A percentile compares a stretch with the other conserved stretches of the same genome.
phyloP scores from a whole-genome alignment of 2,888 invertebrate species.

The Ommatoiulus sabulosus region DNA sequence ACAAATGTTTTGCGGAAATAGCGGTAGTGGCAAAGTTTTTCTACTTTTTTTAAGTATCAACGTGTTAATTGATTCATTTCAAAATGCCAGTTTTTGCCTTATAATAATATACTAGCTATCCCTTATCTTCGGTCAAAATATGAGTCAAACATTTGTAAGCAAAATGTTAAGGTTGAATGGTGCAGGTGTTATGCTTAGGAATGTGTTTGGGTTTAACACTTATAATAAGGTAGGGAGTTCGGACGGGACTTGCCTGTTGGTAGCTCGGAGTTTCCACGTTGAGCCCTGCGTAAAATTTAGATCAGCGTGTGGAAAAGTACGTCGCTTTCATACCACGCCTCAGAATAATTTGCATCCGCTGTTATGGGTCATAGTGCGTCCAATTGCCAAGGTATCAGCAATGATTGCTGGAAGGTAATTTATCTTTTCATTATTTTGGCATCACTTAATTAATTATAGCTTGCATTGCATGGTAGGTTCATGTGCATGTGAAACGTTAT shows the following conservation, averaged over 20 bases:
- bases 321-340: not conserved
- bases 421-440: no score
- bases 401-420: conserved; percentile 54
- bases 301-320: not conserved
- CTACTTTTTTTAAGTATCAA: no score
- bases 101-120: no score
- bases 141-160: not conserved
- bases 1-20: no score
- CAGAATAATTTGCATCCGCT: conserved; percentile 47
- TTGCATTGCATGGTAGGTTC: no score
- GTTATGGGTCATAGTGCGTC: conserved; percentile 52
- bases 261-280: not conserved
- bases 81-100: no score
- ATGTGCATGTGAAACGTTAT: no score
- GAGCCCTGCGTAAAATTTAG: not conserved
- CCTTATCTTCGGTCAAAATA: not conserved
- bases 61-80: no score
- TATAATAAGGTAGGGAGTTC: not conserved
- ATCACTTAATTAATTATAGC: conserved; percentile 22
- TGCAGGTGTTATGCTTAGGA: not conserved
- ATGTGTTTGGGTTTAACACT: not conserved
- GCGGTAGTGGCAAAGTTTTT: no score
- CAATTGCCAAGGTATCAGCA: conserved; percentile 55
- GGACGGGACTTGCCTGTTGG: no score
- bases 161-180: not conserved